Evolutionary conservation across 1,140 invertebrate genomes (phyloP).

Genomic region (Eriosoma lanigerum): DNA sequence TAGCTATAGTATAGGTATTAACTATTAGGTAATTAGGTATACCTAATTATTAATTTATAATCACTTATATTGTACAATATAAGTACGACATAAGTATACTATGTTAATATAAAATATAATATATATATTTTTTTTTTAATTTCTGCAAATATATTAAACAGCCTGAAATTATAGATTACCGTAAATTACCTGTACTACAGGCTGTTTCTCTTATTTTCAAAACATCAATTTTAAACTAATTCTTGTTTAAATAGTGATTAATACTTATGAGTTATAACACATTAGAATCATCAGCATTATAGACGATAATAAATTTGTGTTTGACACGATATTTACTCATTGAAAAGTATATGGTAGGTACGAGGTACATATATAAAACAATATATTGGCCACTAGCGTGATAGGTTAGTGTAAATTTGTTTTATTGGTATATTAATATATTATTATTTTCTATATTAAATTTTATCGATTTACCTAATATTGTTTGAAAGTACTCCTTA

Average conservation of each 20-base stretch:
- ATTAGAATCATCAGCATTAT: neutral
- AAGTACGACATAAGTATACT: no score
- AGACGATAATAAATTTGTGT: conserved; percentile 10
- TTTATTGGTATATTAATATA: conserved; percentile 11
- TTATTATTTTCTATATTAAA: conserved; percentile 24
- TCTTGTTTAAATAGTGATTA: neutral
- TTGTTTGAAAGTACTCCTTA: neutral
- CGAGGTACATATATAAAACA: no score
- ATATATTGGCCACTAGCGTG: neutral
- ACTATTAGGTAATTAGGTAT: no score
- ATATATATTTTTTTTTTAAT: no score
- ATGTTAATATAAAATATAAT: no score
- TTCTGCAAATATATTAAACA: no score
- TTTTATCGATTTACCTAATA: neutral
- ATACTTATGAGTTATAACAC: no score
- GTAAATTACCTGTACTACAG: no score
- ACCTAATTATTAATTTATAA: no score
- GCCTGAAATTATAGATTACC: no score
- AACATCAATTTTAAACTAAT: neutral
- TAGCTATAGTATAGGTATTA: no score
- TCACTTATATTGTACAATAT: no score
- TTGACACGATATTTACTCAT: conserved; percentile 5
- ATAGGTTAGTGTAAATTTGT: conserved; percentile 11
- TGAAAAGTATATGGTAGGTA: neutral
- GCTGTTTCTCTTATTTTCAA: neutral